Evolutionary conservation across 2,797 vertebrate genomes (phyloP), one percentile per base, ranked within the genome.

Genomic region (Tragopan temminckii): DNA sequence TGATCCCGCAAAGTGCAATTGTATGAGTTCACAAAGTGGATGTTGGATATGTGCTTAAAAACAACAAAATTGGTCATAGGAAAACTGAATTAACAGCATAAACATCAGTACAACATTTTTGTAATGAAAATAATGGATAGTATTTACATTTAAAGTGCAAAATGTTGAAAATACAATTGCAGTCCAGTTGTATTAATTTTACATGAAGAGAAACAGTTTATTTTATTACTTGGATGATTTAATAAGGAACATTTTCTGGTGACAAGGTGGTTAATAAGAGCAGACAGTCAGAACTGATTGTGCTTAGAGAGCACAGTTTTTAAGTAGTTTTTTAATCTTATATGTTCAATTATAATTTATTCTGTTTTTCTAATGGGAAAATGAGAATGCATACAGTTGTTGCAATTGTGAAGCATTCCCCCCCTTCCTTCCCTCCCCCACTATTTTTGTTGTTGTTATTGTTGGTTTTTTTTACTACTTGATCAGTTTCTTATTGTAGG

Each of bases 211-310:
- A 85, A 94, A 72, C 11, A 6, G 38, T 85, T 78, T 91, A 95
- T 93, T 91, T 95, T 93, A 68, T 93, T 94, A 89, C 66, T 90
- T 88, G 75, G 66, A 61, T 25, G 87, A 79, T 93, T 95, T 96
- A 96, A 94, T 95, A 93, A 89, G 40, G 45, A 94, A 58, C 18
- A 61, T 84, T 95, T 88, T 83, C n/a, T 90, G 35, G 25, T 88
- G 94, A 92, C 89, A 96, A 90, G 77, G 36, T 91, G 75, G 66
- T 91, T 96, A 96, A 95, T 96, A 94, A 83, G 63, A 96, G 14
- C 35, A 92, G 91, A 59, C 93, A 92, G 88, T 88, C 71, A 94
- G 82, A 96, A 93, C 66, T 82, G 55, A 85, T 79, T 89, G 84
- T 58, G 25, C 38, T 94, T 79, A 53, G 72, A 92, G 52, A 82